These are phyloP conservation scores for Ophiodon elongatus DNA, from an alignment of 2,113 vertebrate species.

Conservation along the genomic window DNA sequence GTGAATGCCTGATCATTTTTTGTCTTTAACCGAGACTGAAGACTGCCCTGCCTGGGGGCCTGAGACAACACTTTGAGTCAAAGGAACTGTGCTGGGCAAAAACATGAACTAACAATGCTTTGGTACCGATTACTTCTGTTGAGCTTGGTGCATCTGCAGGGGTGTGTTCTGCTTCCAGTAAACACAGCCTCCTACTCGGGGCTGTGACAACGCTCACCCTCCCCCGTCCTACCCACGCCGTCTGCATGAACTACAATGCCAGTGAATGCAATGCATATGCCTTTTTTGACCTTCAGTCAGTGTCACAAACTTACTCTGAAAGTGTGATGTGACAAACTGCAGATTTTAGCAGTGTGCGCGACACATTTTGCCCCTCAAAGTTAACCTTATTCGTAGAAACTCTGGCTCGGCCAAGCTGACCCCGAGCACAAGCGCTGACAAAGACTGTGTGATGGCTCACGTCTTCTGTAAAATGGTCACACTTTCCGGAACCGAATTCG, in stretches of 20 bases:
- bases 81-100: slow-evolving; percentile 11
- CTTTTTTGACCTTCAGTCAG: slow-evolving; percentile 29
- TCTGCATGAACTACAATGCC: slow-evolving; percentile 18
- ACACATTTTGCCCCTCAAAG: neutral
- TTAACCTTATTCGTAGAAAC: slow-evolving; percentile 1
- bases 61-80: slow-evolving; percentile 20
- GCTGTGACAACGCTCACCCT: neutral
- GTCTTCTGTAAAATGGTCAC: neutral
- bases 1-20: neutral
- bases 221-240: neutral
- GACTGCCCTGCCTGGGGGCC: slow-evolving; percentile 9
- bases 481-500: neutral
- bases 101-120: slow-evolving; percentile 18
- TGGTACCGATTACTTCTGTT: slow-evolving; percentile 18
- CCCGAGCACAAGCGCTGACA: neutral
- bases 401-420: neutral
- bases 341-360: slow-evolving; percentile 15
- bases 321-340: slow-evolving; percentile 4
- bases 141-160: slow-evolving; percentile 21
- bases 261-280: neutral
- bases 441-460: neutral
- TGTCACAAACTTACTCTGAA: neutral
- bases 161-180: slow-evolving; percentile 8
- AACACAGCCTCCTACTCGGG: slow-evolving; percentile 20
- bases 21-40: slow-evolving; percentile 29